Conservation (phyloP, 1,140 invertebrate species). For the Formica exsecta region DNA sequence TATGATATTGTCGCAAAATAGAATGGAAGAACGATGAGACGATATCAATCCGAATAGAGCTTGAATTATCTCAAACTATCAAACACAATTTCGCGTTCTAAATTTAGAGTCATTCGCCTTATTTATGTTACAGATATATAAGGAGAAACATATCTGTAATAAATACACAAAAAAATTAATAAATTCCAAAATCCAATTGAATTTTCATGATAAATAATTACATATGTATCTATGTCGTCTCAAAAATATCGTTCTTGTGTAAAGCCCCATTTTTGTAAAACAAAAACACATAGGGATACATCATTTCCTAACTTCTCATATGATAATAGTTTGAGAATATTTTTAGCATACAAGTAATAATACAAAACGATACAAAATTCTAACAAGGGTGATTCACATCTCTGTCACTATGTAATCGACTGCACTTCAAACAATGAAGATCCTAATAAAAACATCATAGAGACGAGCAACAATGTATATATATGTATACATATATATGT, state of each 20-base stretch:
- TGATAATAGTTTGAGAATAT: conserved; percentile 74
- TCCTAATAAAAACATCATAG: conserved; percentile 72
- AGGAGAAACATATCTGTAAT: conserved; percentile 20
- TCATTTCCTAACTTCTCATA: conserved; percentile 69
- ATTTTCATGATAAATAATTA: conserved; percentile 58
- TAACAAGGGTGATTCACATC: conserved; percentile 69
- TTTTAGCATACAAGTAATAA: conserved; percentile 78
- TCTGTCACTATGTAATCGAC: conserved; percentile 65
- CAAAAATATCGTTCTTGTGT: conserved; percentile 38
- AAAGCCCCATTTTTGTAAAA: conserved; percentile 37
- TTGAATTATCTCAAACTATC: conserved; percentile 19
- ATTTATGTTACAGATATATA: neutral
- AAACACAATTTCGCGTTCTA: conserved; percentile 18
- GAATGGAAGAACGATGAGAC: conserved; percentile 47
- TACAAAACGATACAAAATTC: conserved; percentile 79
- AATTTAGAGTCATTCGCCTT: neutral
- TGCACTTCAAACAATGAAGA: conserved; percentile 70
- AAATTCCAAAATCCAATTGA: conserved; percentile 25
- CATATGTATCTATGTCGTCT: conserved; percentile 51
- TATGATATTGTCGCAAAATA: conserved; percentile 64
- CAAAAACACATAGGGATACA: conserved; percentile 72
- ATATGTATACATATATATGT: conserved; percentile 67
- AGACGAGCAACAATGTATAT: conserved; percentile 71
- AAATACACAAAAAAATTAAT: conserved; percentile 22
- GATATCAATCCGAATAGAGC: conserved; percentile 51